Evolutionary conservation across 2,888 invertebrate species (phyloP), one percentile per base, ranked within the genome.

Genomic region (Epinotia demarniana): DNA sequence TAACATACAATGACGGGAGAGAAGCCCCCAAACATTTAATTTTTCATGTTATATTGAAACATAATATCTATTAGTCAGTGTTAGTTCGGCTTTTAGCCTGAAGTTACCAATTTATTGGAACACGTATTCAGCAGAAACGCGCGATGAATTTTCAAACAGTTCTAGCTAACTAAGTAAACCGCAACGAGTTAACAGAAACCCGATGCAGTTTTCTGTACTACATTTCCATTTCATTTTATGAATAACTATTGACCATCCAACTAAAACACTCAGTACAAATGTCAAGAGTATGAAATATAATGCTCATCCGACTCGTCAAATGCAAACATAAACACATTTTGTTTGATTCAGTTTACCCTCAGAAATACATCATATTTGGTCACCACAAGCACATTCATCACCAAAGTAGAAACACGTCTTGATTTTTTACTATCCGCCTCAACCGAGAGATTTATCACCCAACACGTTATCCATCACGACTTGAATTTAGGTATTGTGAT

Each of bases 381-480:
- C 27, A 66, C 64, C n/a, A 18, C n/a, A 58, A 58, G n/a, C 63
- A 63, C 49, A 64, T 70, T 64, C 58, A 74, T 74, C 74, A 74
- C 43, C 55, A 62, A 23, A 61, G 23, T 68, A 62, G 60, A 73
- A 55, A 62, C 27, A 73, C 16, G 61, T 62, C 68, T 68, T 62
- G 61, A 73, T 73, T 68, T 75, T 74, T 63, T 12, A 66, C 58
- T 71, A 12, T 27, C 23, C 43, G 46, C 46, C 39, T 43, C 58
- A 27, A 13, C 33, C 13, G 60, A 71, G 60, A 71, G 75, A 75
- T 75, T 61, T 71, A 75, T 71, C 71, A 75, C 46, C 23, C 5
- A 53, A 18, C 63, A 39, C 70, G 60, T 60, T 75, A 75, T 75
- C 75, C 64, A 75, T 71, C 75, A 75, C 18, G 43, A 66, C 63